Evolutionary conservation across 1,140 invertebrate genomes (phyloP).

Genomic region (Lamellibrachia luymesi): DNA sequence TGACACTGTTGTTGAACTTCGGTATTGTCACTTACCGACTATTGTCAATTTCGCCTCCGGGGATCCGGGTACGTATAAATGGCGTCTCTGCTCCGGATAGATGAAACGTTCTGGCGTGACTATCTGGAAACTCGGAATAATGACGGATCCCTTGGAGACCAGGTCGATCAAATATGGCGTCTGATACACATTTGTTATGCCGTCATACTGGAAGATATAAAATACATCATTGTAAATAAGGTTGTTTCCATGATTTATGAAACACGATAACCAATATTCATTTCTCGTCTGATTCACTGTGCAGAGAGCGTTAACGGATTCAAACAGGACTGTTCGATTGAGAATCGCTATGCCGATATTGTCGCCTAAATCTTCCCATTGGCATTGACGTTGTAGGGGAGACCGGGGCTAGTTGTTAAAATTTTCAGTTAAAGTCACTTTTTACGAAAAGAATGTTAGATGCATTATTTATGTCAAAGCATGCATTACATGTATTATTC

Average conservation of each 20-base stretch:
- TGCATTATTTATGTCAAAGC: too few relatives aligned
- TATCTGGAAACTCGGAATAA: conserved; percentile 93
- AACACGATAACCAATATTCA: background rate
- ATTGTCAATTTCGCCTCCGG: conserved; percentile 81
- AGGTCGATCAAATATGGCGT: conserved; percentile 88
- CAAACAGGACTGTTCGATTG: background rate
- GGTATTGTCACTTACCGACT: conserved; percentile 64
- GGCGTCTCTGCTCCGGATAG: conserved; percentile 81
- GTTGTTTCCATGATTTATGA: background rate
- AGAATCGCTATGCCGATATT: background rate
- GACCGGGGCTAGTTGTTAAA: too few relatives aligned
- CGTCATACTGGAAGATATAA: conserved; percentile 69
- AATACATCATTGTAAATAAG: background rate
- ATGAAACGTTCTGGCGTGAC: conserved; percentile 88
- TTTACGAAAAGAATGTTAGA: too few relatives aligned
- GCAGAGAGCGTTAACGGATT: background rate
- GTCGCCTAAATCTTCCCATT: too few relatives aligned
- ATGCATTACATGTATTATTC: too few relatives aligned
- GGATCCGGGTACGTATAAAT: conserved; percentile 93
- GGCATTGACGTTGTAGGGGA: too few relatives aligned
- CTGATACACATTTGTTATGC: conserved; percentile 86
- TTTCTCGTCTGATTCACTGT: too few relatives aligned
- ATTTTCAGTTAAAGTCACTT: too few relatives aligned
- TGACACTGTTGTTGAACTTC: too few relatives aligned
- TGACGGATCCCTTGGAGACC: conserved; percentile 84